These are phyloP conservation scores for Notiomystis cincta DNA, from an alignment of 2,113 vertebrate genomes.

Conservation along the genomic window DNA sequence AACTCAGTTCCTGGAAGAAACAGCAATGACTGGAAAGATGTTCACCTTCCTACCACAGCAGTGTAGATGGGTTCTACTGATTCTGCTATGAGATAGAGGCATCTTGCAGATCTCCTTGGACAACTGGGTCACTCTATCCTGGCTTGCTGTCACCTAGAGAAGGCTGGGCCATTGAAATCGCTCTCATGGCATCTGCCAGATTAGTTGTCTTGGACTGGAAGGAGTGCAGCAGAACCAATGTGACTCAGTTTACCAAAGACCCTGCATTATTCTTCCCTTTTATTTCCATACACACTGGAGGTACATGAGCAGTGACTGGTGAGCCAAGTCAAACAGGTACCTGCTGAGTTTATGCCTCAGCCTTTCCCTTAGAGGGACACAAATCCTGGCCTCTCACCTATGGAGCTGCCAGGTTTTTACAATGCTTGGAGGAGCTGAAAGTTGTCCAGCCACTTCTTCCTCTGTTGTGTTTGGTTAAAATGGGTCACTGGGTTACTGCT, in stretches of 20 bases:
- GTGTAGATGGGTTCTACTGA: background rate
- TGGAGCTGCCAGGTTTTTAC: background rate
- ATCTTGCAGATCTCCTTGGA: background rate
- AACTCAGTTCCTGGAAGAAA: background rate
- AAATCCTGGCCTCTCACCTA: background rate
- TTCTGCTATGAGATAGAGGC: background rate
- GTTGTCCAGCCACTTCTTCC: background rate
- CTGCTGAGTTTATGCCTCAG: background rate
- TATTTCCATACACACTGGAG: background rate
- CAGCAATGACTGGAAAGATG: background rate
- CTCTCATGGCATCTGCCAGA: background rate
- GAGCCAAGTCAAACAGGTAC: background rate
- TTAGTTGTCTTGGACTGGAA: background rate
- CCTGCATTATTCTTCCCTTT: background rate
- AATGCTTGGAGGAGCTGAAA: background rate
- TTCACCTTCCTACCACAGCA: background rate
- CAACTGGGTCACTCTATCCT: background rate
- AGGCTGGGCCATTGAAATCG: background rate
- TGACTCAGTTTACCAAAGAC: background rate
- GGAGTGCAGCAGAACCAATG: background rate
- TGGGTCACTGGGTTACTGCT: background rate
- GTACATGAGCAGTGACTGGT: background rate
- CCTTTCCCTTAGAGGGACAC: background rate
- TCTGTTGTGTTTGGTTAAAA: background rate
- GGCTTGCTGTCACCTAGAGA: background rate